Evolutionary conservation across 2,797 vertebrate species (phyloP), one percentile per base, ranked within the genome.

Genomic region (Aulostomus chinensis): DNA sequence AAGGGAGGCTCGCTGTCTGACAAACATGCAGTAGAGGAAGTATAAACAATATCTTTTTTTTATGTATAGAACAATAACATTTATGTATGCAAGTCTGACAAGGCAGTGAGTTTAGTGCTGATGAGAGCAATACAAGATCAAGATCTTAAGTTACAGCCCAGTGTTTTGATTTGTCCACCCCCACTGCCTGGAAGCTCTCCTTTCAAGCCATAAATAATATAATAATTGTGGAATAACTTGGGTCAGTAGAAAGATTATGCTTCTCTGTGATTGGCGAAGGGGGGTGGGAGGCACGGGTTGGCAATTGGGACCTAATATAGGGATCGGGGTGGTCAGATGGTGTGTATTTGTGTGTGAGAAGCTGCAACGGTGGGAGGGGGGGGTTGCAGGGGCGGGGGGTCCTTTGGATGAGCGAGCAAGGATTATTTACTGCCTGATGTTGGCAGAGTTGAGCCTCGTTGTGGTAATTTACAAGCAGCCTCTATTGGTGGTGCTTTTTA

Each of bases 401-500:
- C 75, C 68, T 83, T 84, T 83, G 78, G 78, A 84, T 76, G 78
- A 81, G 75, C 45, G 75, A 79, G 77, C 72, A 62, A 10, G 36
- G 79, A 81, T 87, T 86, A 89, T 91, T 89, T 88, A 90, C 76
- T 83, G 81, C 84, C 71, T 73, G 46, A 73, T 79, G 79, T 87
- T 90, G 88, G 88, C 87, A 85, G 81, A 58, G 77, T 80, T 81
- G 56, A 76, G 78, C 68, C 75, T 86, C 59, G 22, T 81, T 85
- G 83, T 57, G 68, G 78, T 88, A 85, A 89, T 90, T 88, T 88
- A 90, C 71, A 85, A 89, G 78, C 76, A 49, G 47, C 45, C 78
- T 80, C 70, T 84, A 85, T 86, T 80, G 78, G 84, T 83, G 80
- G 80, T 86, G 80, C 82, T 70, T 85, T 78, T 89, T 86, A 85